A percentile compares a stretch with the other conserved stretches of the same genome.
Evolutionary conservation across 2,888 invertebrate genomes (phyloP).

Genomic region (Congeria kusceri): DNA sequence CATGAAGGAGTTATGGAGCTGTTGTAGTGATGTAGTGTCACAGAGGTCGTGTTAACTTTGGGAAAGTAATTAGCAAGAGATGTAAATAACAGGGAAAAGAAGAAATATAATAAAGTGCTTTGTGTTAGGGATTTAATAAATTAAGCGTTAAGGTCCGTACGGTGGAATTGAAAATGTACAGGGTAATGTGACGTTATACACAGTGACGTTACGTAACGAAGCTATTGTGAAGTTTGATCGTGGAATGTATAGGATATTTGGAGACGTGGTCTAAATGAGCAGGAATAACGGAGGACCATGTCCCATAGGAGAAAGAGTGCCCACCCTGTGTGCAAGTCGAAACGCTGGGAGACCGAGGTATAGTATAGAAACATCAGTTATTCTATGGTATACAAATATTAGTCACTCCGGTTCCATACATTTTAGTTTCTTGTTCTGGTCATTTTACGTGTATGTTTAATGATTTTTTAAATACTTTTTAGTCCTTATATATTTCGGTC

Average conservation of each 20-base stretch:
- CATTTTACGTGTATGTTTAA: too few species aligned
- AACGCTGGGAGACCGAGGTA: too few species aligned
- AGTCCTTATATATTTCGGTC: too few species aligned
- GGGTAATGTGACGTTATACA: not conserved
- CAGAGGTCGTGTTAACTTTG: constrained; percentile 1
- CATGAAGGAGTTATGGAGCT: not conserved
- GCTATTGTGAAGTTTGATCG: not conserved
- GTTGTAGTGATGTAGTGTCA: not conserved
- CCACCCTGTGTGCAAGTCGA: constrained; percentile 68
- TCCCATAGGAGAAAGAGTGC: constrained; percentile 75
- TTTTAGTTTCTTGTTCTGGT: too few species aligned
- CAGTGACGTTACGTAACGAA: too few species aligned
- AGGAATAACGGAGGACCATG: constrained; percentile 46
- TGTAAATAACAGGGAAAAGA: not conserved
- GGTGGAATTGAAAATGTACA: not conserved
- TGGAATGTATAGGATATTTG: not conserved
- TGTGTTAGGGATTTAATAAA: too few species aligned
- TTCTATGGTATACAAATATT: too few species aligned
- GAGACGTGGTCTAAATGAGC: not conserved
- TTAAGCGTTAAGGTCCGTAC: not conserved
- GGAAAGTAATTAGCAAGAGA: not conserved
- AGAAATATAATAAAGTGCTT: too few species aligned
- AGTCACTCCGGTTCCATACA: too few species aligned
- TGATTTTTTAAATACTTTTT: too few species aligned
- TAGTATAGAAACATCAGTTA: too few species aligned